Base-by-base conservation (phyloP, 2,113 vertebrate species). In the Lophochroa leadbeateri region DNA sequence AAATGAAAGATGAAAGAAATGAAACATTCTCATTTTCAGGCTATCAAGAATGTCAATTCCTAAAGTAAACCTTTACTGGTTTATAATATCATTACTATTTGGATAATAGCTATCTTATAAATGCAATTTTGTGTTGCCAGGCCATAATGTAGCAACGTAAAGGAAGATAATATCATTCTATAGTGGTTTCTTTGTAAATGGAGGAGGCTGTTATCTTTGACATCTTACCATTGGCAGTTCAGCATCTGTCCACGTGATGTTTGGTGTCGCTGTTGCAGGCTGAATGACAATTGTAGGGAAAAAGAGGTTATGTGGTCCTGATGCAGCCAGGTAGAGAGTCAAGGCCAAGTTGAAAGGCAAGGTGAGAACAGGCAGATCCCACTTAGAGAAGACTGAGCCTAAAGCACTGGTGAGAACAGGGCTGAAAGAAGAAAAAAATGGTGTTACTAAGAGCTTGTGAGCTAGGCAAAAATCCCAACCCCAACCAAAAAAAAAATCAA, bases 351-450 rank as follows among this genome's bases (percentile, higher is more conserved):
- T 99, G 97, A 99, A 99, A 77, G 99, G 99, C 94, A 99, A 80
- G 0, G 99, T 99, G 96, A 99, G 99, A 88, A 99, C 99, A 0
- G 99, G 99, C 71, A 99, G 98, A 82, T 99, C 99, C 99, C 99
- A 99, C 85, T 98, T 99, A 83, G 98, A 98, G 97, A 99, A 98
- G 87, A 99, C 96, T 7, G 98, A 98, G 6, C 98, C 97, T 94
- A 99, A 86, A 50, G 99, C 98, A 2, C 99, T 99, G 86, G 98
- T 98, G 82, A 99, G 98, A 68, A 99, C 43, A 2, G 99, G 99
- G 91, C 99, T 99, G 97, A 39, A 74, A 98, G 67, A 95, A 63
- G 89, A 94, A 79, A 41, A 79, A 92, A 88, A 44, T 49, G 46
- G 27, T 91, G 29, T 91, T 27, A 39, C 17, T 49, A 29, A 16